These are phyloP conservation scores for Cyclophora punctaria DNA, from an alignment of 2,888 invertebrate genomes.

Conservation along the genomic window DNA sequence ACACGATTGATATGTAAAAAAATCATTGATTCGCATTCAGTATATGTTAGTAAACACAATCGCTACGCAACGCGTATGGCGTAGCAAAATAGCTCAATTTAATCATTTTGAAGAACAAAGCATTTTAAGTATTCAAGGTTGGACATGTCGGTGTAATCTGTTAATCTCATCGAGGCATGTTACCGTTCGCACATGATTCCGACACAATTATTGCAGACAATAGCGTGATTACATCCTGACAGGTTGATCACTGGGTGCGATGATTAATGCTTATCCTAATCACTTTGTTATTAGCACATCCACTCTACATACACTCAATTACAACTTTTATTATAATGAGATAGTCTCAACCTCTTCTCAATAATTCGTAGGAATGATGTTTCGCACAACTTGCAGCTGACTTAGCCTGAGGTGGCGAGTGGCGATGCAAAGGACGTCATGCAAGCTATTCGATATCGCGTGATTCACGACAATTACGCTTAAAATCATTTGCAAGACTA, in stretches of 20 bases:
- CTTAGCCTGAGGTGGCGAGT: too few species aligned
- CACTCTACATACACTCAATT: too few species aligned
- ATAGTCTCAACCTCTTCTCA: too few species aligned
- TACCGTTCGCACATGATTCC: constrained; percentile 15
- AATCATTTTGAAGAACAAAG: constrained; percentile 15
- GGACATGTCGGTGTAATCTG: constrained; percentile 9
- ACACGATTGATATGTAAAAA: constrained; percentile 48
- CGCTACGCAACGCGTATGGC: constrained; percentile 31
- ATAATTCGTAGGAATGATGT: too few species aligned
- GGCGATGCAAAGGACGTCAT: too few species aligned
- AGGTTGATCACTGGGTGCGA: constrained; percentile 23
- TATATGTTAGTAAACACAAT: constrained; percentile 45
- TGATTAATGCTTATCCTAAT: constrained; percentile 14
- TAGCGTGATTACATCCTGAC: constrained; percentile 25
- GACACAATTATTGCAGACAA: constrained; percentile 28
- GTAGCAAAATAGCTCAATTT: constrained; percentile 17
- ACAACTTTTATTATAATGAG: too few species aligned
- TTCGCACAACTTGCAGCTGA: too few species aligned
- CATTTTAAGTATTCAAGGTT: constrained; percentile 21
- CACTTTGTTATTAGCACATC: constrained; percentile 4
- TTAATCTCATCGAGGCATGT: constrained; percentile 12
- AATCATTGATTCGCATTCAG: constrained; percentile 41
- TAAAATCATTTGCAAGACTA: constrained; percentile 9
- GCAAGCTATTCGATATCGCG: too few species aligned
- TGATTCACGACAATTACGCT: too few species aligned